These are phyloP conservation scores for Vandiemenella viatica DNA, from an alignment of 2,888 invertebrate species.

Conservation along the genomic window DNA sequence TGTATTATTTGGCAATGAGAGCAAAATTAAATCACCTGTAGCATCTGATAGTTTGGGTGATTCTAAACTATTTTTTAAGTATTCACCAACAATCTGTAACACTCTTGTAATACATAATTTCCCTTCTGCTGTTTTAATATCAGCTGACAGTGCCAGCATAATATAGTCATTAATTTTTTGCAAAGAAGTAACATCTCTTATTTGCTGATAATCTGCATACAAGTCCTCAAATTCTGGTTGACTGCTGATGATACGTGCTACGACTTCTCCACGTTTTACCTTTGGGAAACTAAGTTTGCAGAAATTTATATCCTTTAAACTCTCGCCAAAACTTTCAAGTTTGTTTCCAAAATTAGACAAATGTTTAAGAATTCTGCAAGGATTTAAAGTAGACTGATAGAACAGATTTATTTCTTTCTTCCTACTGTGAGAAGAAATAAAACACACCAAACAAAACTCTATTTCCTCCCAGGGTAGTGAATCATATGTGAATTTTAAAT, in stretches of 20 bases:
- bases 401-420: slow-evolving; percentile 16
- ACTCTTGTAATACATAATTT: slow-evolving; percentile 16
- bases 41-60: slow-evolving; percentile 18
- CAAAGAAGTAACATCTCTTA: slow-evolving; percentile 18
- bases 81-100: slow-evolving; percentile 19
- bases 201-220: slow-evolving; percentile 16
- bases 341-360: slow-evolving; percentile 13
- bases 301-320: background rate
- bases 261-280: background rate
- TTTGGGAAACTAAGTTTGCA: slow-evolving; percentile 1
- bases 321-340: background rate
- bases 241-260: background rate
- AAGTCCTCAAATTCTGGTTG: slow-evolving; percentile 16
- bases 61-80: slow-evolving; percentile 19
- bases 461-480: slow-evolving; percentile 22
- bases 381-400: slow-evolving; percentile 9
- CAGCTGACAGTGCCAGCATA: slow-evolving; percentile 11
- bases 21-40: slow-evolving; percentile 13
- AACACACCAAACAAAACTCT: slow-evolving; percentile 19
- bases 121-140: slow-evolving; percentile 13
- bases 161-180: slow-evolving; percentile 16
- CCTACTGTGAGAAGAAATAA: slow-evolving; percentile 13
- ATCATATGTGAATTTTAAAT: slow-evolving; percentile 18
- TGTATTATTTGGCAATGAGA: slow-evolving; percentile 14
- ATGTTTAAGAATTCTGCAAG: slow-evolving; percentile 12